These are phyloP conservation scores for Oxystoma pomonae DNA, from an alignment of 2,888 invertebrate species.

Conservation along the genomic window DNA sequence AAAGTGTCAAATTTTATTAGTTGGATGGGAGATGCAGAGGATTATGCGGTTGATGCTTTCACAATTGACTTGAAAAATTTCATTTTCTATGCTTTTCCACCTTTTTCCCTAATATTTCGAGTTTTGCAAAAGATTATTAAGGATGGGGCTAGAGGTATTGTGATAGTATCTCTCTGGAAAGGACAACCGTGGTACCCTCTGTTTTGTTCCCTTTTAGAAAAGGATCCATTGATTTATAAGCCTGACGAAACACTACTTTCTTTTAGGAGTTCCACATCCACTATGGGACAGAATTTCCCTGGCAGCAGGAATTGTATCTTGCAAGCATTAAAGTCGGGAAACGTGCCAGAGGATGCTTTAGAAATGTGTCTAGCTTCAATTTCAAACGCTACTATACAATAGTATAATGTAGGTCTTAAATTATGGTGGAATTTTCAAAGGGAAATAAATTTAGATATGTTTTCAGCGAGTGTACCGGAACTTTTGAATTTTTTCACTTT, in stretches of 20 bases:
- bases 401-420: slow-evolving; percentile 8
- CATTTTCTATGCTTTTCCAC: slow-evolving; percentile 23
- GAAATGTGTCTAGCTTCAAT: slow-evolving; percentile 9
- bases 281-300: neutral
- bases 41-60: slow-evolving; percentile 31
- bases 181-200: slow-evolving; percentile 18
- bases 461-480: neutral
- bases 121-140: slow-evolving; percentile 31
- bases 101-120: slow-evolving; percentile 26
- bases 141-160: slow-evolving; percentile 13
- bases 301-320: slow-evolving; percentile 6
- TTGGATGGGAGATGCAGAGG: slow-evolving; percentile 30
- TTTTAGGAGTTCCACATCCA: slow-evolving; percentile 6
- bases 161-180: slow-evolving; percentile 15
- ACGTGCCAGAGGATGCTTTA: slow-evolving; percentile 1
- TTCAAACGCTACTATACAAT: neutral
- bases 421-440: slow-evolving; percentile 9
- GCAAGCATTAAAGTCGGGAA: slow-evolving; percentile 4
- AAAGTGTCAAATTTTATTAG: slow-evolving; percentile 33
- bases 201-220: slow-evolving; percentile 8
- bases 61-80: slow-evolving; percentile 18
- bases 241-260: slow-evolving; percentile 8
- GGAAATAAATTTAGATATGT: neutral
- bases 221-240: slow-evolving; percentile 7
- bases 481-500: slow-evolving; percentile 8